A percentile compares a stretch with the other conserved stretches of the same genome.
These are phyloP conservation scores for Halcyon leucocephala DNA, from an alignment of 2,797 vertebrate species.

Conservation along the genomic window DNA sequence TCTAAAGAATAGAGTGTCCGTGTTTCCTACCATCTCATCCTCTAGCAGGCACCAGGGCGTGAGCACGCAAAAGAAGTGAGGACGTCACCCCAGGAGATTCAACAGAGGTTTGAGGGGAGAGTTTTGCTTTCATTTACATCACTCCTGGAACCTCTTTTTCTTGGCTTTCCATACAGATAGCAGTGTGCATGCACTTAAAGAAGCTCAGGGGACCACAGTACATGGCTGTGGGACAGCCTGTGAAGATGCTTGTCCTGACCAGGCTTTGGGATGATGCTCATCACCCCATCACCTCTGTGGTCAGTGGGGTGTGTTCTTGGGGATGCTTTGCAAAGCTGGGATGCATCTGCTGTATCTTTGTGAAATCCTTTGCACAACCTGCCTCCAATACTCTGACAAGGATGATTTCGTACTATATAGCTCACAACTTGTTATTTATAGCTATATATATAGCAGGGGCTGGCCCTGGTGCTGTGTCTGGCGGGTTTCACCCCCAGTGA, in stretches of 20 bases:
- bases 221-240: neutral
- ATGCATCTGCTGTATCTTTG: neutral
- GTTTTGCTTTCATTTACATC: neutral
- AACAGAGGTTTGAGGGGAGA: rapidly evolving
- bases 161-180: neutral
- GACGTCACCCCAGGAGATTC: neutral
- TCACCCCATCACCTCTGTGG: neutral
- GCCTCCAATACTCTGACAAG: neutral
- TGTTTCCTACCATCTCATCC: rapidly evolving
- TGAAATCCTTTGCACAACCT: neutral
- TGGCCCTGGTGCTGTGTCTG: neutral
- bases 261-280: neutral
- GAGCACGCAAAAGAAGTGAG: neutral
- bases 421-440: neutral
- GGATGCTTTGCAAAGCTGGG: rapidly evolving
- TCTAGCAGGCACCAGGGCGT: neutral
- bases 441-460: neutral
- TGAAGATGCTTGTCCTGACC: neutral
- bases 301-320: neutral
- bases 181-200: neutral
- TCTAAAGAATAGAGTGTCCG: rapidly evolving
- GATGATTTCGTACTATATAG: neutral
- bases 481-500: neutral
- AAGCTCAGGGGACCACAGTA: neutral
- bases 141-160: neutral